These are phyloP conservation scores for Enteromius unitaeniatus DNA, from an alignment of 2,797 vertebrate genomes.

Conservation along the genomic window DNA sequence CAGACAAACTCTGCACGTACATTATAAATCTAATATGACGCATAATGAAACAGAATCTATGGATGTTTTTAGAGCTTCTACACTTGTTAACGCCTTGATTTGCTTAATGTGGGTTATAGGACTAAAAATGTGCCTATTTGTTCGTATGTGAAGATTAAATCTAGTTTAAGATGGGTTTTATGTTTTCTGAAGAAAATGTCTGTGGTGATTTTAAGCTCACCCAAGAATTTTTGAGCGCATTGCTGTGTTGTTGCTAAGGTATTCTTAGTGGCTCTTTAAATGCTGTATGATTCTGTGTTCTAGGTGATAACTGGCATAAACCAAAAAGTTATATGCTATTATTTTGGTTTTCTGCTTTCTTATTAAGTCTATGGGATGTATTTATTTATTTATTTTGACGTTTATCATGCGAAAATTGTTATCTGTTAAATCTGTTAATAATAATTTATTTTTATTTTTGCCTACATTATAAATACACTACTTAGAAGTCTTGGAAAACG, in stretches of 20 bases:
- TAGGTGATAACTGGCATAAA: not conserved
- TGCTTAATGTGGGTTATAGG: not conserved
- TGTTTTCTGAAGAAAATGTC: not conserved
- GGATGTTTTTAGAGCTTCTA: slow-evolving; percentile 2
- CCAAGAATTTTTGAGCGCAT: not conserved
- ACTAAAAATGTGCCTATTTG: not conserved
- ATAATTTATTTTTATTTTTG: not conserved
- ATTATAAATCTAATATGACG: slow-evolving; percentile 26
- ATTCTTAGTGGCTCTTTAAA: not conserved
- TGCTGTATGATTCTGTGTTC: not conserved
- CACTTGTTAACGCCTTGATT: not conserved
- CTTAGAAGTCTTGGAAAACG: not conserved
- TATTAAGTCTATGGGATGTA: not conserved
- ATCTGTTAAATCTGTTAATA: not conserved
- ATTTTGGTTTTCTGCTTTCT: not conserved
- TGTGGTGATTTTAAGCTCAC: not conserved
- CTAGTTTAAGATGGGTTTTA: not conserved
- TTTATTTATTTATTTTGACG: not conserved
- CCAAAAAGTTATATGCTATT: not conserved
- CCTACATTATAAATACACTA: not conserved
- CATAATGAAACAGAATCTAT: slow-evolving; percentile 24
- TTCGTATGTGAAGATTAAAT: not conserved
- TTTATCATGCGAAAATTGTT: not conserved
- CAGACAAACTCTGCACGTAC: slow-evolving; percentile 25
- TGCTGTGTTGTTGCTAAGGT: not conserved